Evolutionary conservation across 2,797 vertebrate species (phyloP), one percentile per base, ranked within the genome.

Genomic region (Molossus alvarezi): DNA sequence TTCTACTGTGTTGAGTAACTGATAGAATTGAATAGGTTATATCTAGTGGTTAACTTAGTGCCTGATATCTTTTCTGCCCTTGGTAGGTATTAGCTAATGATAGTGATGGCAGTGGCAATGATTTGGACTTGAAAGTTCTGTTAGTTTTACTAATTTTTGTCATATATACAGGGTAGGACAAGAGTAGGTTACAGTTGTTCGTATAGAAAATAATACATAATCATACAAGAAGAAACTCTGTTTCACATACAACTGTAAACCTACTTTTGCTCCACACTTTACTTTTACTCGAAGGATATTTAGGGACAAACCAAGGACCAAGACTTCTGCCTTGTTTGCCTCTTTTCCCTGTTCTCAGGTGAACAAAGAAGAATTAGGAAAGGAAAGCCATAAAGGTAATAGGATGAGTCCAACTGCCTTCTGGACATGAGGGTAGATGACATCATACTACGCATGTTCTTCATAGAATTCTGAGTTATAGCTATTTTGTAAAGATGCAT

Each of bases 61-160:
- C 51, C 64, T 83, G 41, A 23, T n/a, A 81, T 60, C 65, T 80
- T 82, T 48, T 72, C 71, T 83, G 81, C 23, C 9, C 27, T 87
- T 29, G 60, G 41, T 79, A 88, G 57, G 17, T 65, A n/a, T 90
- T 94, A 88, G 13, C 3, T 69, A 21, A 20, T 91, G 20, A 2
- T 79, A 33, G 37, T 69, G 21, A 10, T 79, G 25, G 17, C 67
- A 55, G 9, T 73, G 23, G 57, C 4, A 2, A 7, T 58, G n/a
- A 57, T 94, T 85, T 86, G 58, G 76, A 90, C 62, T 86, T 94
- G 33, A 79, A 94, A 86, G 75, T 75, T 85, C 18, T 91, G 73
- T 88, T 51, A 84, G 48, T 57, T 73, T 73, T 48, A n/a, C 18
- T 37, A 64, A 81, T 41, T 84, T 87, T 90, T 18, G n/a, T 71